Percentiles rank a stretch among this genome's conserved stretches.
phyloP scores from a whole-genome alignment of 2,113 vertebrate genomes.

The Vireo altiloquus region DNA sequence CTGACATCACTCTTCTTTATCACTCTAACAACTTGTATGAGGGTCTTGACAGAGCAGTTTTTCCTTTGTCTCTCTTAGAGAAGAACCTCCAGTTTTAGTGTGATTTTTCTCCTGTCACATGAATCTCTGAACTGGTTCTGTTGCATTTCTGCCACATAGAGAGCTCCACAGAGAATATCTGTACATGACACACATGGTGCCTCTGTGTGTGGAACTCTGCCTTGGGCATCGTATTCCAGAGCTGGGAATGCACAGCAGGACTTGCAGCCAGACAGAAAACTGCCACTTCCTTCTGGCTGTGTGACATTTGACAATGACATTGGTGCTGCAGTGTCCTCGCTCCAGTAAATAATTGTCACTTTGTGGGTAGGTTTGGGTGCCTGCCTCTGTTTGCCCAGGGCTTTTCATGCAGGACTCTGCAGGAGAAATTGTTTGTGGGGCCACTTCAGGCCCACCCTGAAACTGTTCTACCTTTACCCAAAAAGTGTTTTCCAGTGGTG shows the following conservation, averaged over 20 bases:
- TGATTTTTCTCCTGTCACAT: not conserved
- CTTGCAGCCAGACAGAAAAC: not conserved
- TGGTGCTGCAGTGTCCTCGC: not conserved
- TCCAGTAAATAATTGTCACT: not conserved
- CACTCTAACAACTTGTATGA: not conserved
- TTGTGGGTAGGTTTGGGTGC: not conserved
- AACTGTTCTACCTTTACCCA: not conserved
- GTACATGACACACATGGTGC: no score
- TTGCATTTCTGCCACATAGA: not conserved
- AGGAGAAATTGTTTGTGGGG: not conserved
- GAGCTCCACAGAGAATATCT: not conserved
- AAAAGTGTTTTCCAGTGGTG: not conserved
- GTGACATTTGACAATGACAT: not conserved
- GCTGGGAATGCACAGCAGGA: not conserved
- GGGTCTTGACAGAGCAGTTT: not conserved
- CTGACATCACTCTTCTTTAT: not conserved
- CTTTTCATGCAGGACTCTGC: not conserved
- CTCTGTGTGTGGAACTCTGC: not conserved
- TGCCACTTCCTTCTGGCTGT: not conserved
- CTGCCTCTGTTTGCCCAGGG: not conserved
- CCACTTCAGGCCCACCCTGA: not conserved
- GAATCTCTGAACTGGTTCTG: not conserved
- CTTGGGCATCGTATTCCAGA: not conserved
- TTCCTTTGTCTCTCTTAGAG: not conserved
- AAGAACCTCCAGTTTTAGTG: not conserved